Evolutionary conservation across 2,797 vertebrate species (phyloP), one percentile per base, ranked within the genome.

Genomic region (Manis crassicaudata): DNA sequence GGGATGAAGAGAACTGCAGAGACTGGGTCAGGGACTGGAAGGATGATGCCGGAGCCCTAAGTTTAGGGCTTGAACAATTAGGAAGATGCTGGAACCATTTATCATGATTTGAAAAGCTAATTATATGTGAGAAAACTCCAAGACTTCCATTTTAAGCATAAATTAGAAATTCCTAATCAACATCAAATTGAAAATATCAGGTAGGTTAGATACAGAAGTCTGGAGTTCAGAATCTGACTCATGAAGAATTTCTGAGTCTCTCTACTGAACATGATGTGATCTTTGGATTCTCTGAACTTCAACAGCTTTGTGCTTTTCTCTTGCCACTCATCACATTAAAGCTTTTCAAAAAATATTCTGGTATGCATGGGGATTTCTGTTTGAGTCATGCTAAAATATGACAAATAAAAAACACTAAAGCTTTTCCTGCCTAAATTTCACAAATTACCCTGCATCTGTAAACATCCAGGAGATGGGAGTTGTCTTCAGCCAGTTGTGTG

Each of bases 321-420:
- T 96, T n/a, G 43, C 29, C 37, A 50, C 40, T 80, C 37, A 90
- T 70, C 32, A 63, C 43, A 46, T 37, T 21, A 81, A 82, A 88
- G 32, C 56, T 93, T 88, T 87, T 60, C 10, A 17, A 93, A 87
- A 67, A 93, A 37, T 67, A 80, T 83, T 54, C 32, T 82, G 37
- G 17, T 67, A 52, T 2, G 25, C 16, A 2, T 14, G 67, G 11
- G 23, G 25, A 82, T 68, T 70, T 83, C 75, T 86, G 23, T 73
- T 75, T 60, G 63, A 89, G n/a, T 56, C 60, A 80, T 10, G 7
- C 52, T 87, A 40, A 88, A 92, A 79, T 62, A 75, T 7, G 29
- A 65, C 9, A 68, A 46, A 67, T 13, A 81, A 68, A 89, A 80
- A 40, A 70, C 58, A 62, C 12, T 46, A 40, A 93, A 75, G 60